Conservation (phyloP, 1,140 invertebrate genomes). For the Atta cephalotes region DNA sequence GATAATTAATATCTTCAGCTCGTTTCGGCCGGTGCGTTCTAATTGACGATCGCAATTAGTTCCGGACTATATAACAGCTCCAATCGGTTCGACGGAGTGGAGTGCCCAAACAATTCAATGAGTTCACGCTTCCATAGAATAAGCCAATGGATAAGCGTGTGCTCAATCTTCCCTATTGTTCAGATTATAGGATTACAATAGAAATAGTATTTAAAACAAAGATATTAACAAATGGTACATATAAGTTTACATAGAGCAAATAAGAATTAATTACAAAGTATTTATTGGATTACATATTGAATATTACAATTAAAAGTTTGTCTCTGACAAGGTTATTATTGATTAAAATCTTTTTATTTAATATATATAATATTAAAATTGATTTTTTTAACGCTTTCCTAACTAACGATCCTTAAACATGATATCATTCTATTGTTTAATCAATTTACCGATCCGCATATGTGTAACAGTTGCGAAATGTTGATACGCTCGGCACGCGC, state of each 20-base stretch:
- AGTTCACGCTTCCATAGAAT: conserved; percentile 42
- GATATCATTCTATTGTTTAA: not conserved
- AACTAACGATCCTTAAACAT: not conserved
- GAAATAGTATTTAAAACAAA: not conserved
- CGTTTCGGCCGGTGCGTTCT: conserved; percentile 78
- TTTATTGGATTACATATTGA: not conserved
- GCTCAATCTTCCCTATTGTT: not conserved
- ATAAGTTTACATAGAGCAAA: not conserved
- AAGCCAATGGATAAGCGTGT: conserved; percentile 22
- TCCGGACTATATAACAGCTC: conserved; percentile 79
- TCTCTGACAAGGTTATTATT: not conserved
- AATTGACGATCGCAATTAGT: conserved; percentile 84
- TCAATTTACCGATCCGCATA: conserved; percentile 43
- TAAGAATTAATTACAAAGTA: not conserved
- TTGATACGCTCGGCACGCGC: conserved; percentile 62
- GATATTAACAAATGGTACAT: not conserved
- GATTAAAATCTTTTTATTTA: not conserved
- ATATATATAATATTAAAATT: not conserved
- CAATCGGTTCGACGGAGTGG: conserved; percentile 58
- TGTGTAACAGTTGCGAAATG: conserved; percentile 56
- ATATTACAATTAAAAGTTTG: not conserved
- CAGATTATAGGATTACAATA: not conserved
- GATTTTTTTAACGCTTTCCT: not conserved
- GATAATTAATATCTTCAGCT: conserved; percentile 83
- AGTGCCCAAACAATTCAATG: conserved; percentile 38